phyloP scores from a whole-genome alignment of 2,888 invertebrate genomes.

The Chalcosyrphus nemorum region DNA sequence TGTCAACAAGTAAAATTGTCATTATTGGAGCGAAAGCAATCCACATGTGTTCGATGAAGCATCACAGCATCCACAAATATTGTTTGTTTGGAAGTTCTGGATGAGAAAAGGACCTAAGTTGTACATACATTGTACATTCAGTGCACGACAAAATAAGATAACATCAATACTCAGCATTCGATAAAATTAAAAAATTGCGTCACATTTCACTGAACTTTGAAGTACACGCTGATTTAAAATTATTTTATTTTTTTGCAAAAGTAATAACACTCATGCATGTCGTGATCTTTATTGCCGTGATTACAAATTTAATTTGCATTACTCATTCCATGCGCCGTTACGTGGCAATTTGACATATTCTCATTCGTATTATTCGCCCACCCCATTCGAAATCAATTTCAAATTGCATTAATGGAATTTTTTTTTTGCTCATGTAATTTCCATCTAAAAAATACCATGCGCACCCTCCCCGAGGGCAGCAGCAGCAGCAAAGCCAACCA shows the following conservation, averaged over 20 bases:
- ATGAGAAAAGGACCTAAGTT: too few relatives aligned
- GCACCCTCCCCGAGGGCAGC: not conserved
- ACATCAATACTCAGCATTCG: too few relatives aligned
- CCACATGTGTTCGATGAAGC: too few relatives aligned
- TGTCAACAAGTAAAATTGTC: too few relatives aligned
- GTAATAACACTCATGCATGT: not conserved
- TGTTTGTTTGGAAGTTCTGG: too few relatives aligned
- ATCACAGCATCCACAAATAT: too few relatives aligned
- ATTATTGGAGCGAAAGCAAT: too few relatives aligned
- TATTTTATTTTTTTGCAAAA: not conserved
- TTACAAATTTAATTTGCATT: constrained; percentile 33
- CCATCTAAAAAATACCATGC: not conserved
- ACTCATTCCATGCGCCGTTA: constrained; percentile 1
- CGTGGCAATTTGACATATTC: constrained; percentile 28
- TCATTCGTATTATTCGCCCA: not conserved
- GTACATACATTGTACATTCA: too few relatives aligned
- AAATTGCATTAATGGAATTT: constrained; percentile 40
- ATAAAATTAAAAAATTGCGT: too few relatives aligned
- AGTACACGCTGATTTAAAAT: not conserved
- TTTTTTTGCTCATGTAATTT: constrained; percentile 7
- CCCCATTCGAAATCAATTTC: constrained; percentile 33
- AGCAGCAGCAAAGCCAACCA: not conserved
- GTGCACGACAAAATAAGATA: too few relatives aligned
- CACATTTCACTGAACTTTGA: not conserved
- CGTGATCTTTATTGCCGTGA: constrained; percentile 22